Evolutionary conservation across 2,888 invertebrate genomes (phyloP), one percentile per base, ranked within the genome.

Genomic region (Cephus pulcher): DNA sequence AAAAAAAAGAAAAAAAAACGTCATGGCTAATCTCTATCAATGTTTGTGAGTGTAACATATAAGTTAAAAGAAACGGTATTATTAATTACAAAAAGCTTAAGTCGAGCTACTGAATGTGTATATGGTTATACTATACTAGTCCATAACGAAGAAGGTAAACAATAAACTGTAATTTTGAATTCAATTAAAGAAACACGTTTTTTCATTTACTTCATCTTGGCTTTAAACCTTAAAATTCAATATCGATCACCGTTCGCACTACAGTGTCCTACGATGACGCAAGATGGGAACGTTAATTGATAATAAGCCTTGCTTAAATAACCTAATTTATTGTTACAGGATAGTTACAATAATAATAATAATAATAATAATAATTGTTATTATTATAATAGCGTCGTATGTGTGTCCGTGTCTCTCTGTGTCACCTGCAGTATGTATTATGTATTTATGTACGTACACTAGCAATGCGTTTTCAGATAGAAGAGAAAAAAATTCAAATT

Each of bases 131-230:
- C 86, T 90, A 91, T 90, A 91, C 89, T 91, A 91, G 90, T 90
- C 90, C 90, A 90, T 89, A 56, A 90, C 87, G 90, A 90, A 90
- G 88, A 89, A 90, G 89, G 90, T 88, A 91, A 56, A 56, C 56
- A 56, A 91, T 91, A 91, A 91, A 91, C 90, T 91, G 90, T 91
- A 91, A 91, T 91, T 91, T 91, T 91, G 90, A 91, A 91, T 89
- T 90, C 89, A 89, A 89, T 83, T 76, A 56, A 56, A 56, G 23
- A 56, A 56, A 56, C 23, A 69, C 70, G 34, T 34, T 71, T 71
- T 11, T 71, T 76, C 15, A 33, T 34, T 30, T 34, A 34, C 33
- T 76, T 23, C 56, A 56, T 9, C 23, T 56, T 9, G 23, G 2
- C 56, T 56, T 56, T 56, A 23, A 56, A 56, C 23, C 56, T 56